Evolutionary conservation across 2,888 invertebrate species (phyloP), one percentile per base, ranked within the genome.

Genomic region (Taenaris catops): DNA sequence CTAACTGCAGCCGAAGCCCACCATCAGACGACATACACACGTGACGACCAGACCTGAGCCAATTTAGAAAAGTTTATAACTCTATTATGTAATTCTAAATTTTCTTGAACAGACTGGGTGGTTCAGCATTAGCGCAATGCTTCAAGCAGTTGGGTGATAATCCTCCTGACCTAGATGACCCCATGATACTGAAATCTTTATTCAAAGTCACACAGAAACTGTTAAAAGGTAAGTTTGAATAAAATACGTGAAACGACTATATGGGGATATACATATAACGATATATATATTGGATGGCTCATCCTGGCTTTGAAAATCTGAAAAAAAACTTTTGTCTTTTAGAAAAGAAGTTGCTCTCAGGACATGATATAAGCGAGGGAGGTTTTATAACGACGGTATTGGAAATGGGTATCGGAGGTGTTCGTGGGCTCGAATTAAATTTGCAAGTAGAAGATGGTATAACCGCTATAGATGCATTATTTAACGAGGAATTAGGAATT

Each of bases 361-460:
- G 98, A 0, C 99, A 99, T 68, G 99, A 99, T 70, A 89, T 99
- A 2, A 98, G 98, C 64, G 99, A 99, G 80, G 99, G 99, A 9
- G 99, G 99, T 14, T 86, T 99, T 16, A 87, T 99, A 21, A 94
- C 95, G 0, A 95, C 96, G 51, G 71, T 96, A 0, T 64, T 99
- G 38, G 99, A 99, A 83, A 98, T 99, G 98, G 94, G 95, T n/a
- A 96, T 99, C 63, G 97, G 92, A 36, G 98, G 98, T 18, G 84
- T 97, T 38, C 91, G 93, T 50, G 97, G 97, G 1, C 58, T 97
- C 7, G 78, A 90, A 7, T 65, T 95, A 0, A 88, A 93, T 46
- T 61, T 95, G 8, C 69, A 73, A 37, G 66, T 58, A 1, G 65
- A 55, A 38, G 66, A 66, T 18, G 57, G 58, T 17, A 89, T 89